Conservation (phyloP, 2,888 invertebrate species). For the Drosophila engyochracea region DNA sequence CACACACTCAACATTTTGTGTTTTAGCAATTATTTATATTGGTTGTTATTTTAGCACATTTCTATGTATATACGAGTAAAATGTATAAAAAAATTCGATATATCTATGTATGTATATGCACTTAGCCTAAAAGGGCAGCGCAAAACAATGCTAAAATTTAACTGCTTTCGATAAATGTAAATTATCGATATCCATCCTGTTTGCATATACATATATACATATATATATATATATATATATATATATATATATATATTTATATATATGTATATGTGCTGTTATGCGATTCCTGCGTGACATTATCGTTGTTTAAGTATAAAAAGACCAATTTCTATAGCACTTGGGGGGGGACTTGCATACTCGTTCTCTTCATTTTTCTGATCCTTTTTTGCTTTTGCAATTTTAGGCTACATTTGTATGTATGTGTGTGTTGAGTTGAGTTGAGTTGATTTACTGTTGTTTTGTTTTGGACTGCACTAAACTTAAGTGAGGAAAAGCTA, state of each 20-base stretch:
- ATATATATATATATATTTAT: neutral
- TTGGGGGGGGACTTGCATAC: conserved; percentile 33
- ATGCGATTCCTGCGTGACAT: conserved; percentile 22
- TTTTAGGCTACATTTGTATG: neutral
- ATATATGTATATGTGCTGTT: conserved; percentile 25
- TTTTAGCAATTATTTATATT: conserved; percentile 1
- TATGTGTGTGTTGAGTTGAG: conserved; percentile 32
- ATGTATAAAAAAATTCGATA: conserved; percentile 14
- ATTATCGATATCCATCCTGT: conserved; percentile 19
- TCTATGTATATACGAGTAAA: conserved; percentile 1
- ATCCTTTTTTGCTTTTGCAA: conserved; percentile 12
- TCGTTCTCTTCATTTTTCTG: conserved; percentile 12
- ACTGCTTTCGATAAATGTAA: conserved; percentile 18
- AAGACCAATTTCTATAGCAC: conserved; percentile 38
- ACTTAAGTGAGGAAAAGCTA: conserved; percentile 20
- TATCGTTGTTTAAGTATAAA: conserved; percentile 45
- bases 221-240: conserved; percentile 13
- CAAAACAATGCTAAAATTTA: conserved; percentile 31
- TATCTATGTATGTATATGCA: conserved; percentile 15
- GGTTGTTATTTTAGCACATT: conserved; percentile 24
- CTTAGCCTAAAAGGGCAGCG: conserved; percentile 32
- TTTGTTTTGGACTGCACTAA: conserved; percentile 29
- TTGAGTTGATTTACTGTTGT: conserved; percentile 24
- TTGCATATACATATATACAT: conserved; percentile 11
- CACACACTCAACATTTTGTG: conserved; percentile 31